Conservation (phyloP, 2,888 invertebrate species). For the Cerceris rybyensis region DNA sequence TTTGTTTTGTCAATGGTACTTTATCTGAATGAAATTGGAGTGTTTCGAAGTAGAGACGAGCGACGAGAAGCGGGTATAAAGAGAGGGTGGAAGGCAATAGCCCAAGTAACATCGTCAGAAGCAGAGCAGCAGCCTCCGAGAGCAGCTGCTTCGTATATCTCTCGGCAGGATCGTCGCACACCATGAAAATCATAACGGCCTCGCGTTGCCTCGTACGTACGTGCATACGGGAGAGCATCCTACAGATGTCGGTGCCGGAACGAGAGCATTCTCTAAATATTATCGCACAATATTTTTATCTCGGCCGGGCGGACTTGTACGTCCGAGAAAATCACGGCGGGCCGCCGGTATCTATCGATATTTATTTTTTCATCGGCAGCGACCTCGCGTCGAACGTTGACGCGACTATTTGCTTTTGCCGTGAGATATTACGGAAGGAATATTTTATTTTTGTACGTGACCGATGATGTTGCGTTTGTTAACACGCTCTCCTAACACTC, state of each 20-base stretch:
- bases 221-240: constrained; percentile 37
- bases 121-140: constrained; percentile 50
- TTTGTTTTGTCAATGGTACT: background rate
- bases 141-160: constrained; percentile 75
- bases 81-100: constrained; percentile 22
- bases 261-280: constrained; percentile 72
- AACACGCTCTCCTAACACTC: background rate
- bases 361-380: constrained; percentile 45
- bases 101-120: constrained; percentile 52
- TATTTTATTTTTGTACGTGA: background rate
- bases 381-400: background rate
- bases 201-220: background rate
- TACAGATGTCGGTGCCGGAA: constrained; percentile 57
- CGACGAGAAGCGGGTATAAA: constrained; percentile 13
- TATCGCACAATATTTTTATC: constrained; percentile 72
- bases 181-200: constrained; percentile 45
- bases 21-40: background rate
- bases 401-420: background rate
- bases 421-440: background rate
- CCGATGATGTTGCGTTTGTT: background rate
- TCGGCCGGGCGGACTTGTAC: constrained; percentile 45
- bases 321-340: constrained; percentile 31
- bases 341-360: constrained; percentile 31
- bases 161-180: constrained; percentile 71
- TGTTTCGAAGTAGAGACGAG: background rate